phyloP scores from a whole-genome alignment of 2,888 invertebrate genomes.

The Sphecodes monilicornis region DNA sequence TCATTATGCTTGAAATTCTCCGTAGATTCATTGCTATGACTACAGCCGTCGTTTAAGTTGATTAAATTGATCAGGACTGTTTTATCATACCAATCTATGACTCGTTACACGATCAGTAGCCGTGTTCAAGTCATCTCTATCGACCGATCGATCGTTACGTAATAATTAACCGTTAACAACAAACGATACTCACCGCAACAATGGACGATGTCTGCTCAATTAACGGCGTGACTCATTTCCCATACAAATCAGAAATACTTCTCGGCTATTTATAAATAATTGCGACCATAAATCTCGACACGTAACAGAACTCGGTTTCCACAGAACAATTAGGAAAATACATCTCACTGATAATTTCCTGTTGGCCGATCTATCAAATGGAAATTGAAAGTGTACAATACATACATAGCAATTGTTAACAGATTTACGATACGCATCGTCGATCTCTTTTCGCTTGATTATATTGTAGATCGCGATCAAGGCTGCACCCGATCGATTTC shows the following conservation, averaged over 20 bases:
- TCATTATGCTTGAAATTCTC: background rate
- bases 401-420: background rate
- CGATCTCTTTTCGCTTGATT: background rate
- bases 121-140: background rate
- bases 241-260: background rate
- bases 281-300: conserved; percentile 24
- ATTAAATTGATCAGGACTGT: background rate
- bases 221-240: conserved; percentile 14
- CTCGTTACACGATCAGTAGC: conserved; percentile 4
- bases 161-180: conserved; percentile 7
- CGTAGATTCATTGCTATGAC: background rate
- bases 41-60: background rate
- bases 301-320: conserved; percentile 9
- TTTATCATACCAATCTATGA: background rate
- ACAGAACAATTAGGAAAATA: background rate
- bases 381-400: background rate
- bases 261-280: background rate
- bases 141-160: conserved; percentile 3
- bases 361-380: background rate
- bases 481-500: background rate
- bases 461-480: background rate
- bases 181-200: background rate
- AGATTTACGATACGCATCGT: background rate
- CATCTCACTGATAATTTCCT: conserved; percentile 1
- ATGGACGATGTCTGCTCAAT: background rate